Conservation (phyloP, 2,113 vertebrate genomes). For the Polypterus senegalus region DNA sequence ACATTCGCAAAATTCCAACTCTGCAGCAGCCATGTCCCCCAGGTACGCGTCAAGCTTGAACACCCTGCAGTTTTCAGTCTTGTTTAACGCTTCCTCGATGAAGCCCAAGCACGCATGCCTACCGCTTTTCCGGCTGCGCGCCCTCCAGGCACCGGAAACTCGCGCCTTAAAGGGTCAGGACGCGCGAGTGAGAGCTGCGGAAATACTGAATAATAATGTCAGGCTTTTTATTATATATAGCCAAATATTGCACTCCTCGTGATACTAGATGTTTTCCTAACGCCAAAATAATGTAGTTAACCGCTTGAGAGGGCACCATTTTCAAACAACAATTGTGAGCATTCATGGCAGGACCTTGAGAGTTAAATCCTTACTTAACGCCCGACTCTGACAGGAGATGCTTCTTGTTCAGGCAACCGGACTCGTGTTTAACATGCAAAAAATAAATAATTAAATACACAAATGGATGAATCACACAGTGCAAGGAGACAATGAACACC, state of each 20-base stretch:
- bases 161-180: conserved; percentile 1
- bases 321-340: too few relatives aligned
- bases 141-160: conserved; percentile 3
- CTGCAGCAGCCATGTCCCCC: conserved; percentile 2
- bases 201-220: background rate
- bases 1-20: conserved; percentile 8
- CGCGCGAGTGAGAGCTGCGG: background rate
- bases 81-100: background rate
- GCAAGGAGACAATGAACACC: too few relatives aligned
- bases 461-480: too few relatives aligned
- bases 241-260: background rate
- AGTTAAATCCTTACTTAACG: too few relatives aligned
- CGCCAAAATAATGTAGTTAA: too few relatives aligned
- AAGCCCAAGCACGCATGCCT: conserved; percentile 27
- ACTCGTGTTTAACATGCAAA: too few relatives aligned
- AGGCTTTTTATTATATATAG: background rate
- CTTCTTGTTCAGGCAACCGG: too few relatives aligned
- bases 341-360: too few relatives aligned
- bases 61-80: conserved; percentile 1
- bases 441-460: too few relatives aligned
- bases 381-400: too few relatives aligned
- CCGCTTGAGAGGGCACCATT: too few relatives aligned
- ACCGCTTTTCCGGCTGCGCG: conserved; percentile 26
- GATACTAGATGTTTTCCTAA: background rate
- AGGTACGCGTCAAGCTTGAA: background rate